phyloP scores from a whole-genome alignment of 2,888 invertebrate species.

The Galerucella calmariensis region DNA sequence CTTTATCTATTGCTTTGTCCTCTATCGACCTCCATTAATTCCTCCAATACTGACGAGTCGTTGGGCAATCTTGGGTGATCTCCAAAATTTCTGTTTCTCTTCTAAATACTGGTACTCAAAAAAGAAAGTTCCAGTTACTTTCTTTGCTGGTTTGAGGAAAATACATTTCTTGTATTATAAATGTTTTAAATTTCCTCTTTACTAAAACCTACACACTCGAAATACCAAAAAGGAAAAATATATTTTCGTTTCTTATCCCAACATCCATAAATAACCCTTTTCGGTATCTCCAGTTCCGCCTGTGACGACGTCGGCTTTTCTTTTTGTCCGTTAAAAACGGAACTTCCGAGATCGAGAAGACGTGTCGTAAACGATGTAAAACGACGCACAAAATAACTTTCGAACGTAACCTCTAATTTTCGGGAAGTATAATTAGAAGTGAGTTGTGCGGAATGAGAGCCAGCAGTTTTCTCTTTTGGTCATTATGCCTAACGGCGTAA shows the following conservation, averaged over 20 bases:
- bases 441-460: constrained; percentile 25
- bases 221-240: not conserved
- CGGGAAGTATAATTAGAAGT: constrained; percentile 27
- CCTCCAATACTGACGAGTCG: no score
- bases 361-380: constrained; percentile 25
- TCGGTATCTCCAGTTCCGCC: constrained; percentile 5
- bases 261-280: constrained; percentile 10
- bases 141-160: no score
- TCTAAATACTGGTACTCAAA: no score
- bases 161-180: no score
- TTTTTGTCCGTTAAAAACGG: constrained; percentile 22
- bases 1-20: no score
- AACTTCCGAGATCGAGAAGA: constrained; percentile 14
- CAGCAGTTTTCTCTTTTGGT: constrained; percentile 16
- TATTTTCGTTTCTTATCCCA: not conserved
- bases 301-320: constrained; percentile 4
- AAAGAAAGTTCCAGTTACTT: no score
- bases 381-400: constrained; percentile 25
- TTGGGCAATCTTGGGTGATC: no score
- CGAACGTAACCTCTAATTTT: constrained; percentile 17
- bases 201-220: not conserved
- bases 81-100: no score
- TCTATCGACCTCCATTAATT: no score
- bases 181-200: no score
- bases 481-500: constrained; percentile 23